Conservation (phyloP, 2,797 vertebrate genomes). For the Steatocranus sp. region DNA sequence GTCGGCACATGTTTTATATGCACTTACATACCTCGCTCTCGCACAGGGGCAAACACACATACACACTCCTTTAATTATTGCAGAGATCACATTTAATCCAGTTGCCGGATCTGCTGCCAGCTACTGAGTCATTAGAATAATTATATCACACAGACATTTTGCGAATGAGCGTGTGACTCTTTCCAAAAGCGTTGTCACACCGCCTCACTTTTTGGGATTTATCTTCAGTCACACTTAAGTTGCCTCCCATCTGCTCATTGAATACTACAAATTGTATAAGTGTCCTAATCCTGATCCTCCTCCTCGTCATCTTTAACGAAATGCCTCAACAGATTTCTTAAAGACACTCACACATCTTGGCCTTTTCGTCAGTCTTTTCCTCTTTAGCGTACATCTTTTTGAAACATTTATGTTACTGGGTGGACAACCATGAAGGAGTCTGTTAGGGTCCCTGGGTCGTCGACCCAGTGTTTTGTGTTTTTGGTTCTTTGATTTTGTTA, state of each 20-base stretch:
- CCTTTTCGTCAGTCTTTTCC: slow-evolving; percentile 12
- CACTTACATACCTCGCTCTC: neutral
- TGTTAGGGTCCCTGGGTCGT: no score
- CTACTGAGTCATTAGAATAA: slow-evolving; percentile 45
- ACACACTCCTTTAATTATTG: neutral
- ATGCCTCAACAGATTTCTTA: slow-evolving; percentile 28
- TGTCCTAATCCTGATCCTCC: slow-evolving; percentile 12
- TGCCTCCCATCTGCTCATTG: slow-evolving; percentile 51
- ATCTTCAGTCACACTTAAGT: slow-evolving; percentile 43
- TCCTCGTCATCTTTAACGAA: slow-evolving; percentile 14
- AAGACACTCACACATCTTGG: slow-evolving; percentile 11
- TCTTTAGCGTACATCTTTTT: neutral
- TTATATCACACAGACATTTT: slow-evolving; percentile 47
- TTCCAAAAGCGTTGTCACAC: slow-evolving; percentile 42
- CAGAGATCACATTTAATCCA: slow-evolving; percentile 26
- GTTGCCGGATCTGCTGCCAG: slow-evolving; percentile 16
- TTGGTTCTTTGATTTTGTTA: no score
- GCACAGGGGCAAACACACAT: neutral
- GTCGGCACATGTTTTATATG: neutral
- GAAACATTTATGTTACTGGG: neutral
- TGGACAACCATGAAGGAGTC: neutral
- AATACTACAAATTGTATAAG: slow-evolving; percentile 38
- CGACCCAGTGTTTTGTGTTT: no score
- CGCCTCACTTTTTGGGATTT: slow-evolving; percentile 35
- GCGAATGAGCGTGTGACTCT: slow-evolving; percentile 33